These are phyloP conservation scores for Pelvicachromis taeniatus DNA, from an alignment of 2,113 vertebrate species.

Conservation along the genomic window DNA sequence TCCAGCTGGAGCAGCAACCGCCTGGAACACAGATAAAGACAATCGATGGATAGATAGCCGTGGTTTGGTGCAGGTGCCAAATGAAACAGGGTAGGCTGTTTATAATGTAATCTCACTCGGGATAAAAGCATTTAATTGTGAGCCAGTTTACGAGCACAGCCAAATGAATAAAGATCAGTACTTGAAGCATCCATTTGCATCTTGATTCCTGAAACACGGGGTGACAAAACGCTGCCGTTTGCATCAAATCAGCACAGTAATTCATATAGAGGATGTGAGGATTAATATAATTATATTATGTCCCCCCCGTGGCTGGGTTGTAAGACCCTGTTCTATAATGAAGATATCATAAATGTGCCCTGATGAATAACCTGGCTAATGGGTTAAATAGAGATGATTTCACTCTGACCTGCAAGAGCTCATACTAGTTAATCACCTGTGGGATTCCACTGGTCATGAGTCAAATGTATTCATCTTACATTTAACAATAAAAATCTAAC, in stretches of 20 bases:
- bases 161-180: background rate
- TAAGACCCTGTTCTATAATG: background rate
- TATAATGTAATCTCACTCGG: background rate
- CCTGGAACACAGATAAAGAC: background rate
- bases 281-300: background rate
- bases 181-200: background rate
- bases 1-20: slow-evolving; percentile 3
- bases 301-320: background rate
- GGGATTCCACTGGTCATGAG: slow-evolving; percentile 1
- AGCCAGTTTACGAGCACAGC: background rate
- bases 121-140: slow-evolving; percentile 12
- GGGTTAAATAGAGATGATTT: slow-evolving; percentile 13
- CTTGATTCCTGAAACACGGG: background rate
- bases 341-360: background rate
- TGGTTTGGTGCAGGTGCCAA: background rate
- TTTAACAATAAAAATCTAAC: slow-evolving; percentile 23
- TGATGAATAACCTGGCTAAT: slow-evolving; percentile 35
- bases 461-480: slow-evolving; percentile 14
- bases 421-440: slow-evolving; percentile 3
- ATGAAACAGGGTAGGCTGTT: background rate
- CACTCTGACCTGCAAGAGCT: background rate
- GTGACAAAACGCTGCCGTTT: background rate
- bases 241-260: background rate
- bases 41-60: slow-evolving; percentile 16
- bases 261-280: background rate